These are phyloP conservation scores for Salticus scenicus DNA, from an alignment of 2,888 invertebrate species.

Conservation along the genomic window DNA sequence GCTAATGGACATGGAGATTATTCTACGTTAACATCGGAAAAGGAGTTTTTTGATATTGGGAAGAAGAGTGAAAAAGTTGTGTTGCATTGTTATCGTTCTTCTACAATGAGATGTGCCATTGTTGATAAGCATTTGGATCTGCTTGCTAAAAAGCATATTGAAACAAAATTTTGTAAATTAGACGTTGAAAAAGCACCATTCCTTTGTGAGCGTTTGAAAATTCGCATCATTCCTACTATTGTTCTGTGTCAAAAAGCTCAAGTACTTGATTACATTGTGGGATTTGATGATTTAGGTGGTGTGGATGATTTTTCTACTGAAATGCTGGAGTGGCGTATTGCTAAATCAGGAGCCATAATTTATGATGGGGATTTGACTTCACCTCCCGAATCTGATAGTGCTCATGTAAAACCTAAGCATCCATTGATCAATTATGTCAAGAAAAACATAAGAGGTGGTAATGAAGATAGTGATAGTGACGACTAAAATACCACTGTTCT, in stretches of 20 bases:
- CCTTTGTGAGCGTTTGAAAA: constrained; percentile 88
- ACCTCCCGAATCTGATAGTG: neutral
- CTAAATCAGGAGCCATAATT: constrained; percentile 82
- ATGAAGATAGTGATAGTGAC: neutral
- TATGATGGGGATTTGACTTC: constrained; percentile 80
- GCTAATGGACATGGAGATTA: constrained; percentile 92
- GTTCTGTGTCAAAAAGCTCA: constrained; percentile 89
- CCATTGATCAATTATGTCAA: neutral
- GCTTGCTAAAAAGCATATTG: constrained; percentile 91
- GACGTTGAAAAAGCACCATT: constrained; percentile 95
- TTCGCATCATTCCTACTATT: constrained; percentile 93
- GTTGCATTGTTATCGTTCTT: constrained; percentile 92
- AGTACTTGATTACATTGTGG: constrained; percentile 93
- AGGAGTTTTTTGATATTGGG: constrained; percentile 92
- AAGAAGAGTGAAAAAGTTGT: constrained; percentile 93
- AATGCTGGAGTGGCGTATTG: constrained; percentile 93
- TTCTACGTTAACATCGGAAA: constrained; percentile 90
- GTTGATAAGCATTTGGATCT: constrained; percentile 93
- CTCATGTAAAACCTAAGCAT: neutral
- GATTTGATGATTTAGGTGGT: constrained; percentile 95
- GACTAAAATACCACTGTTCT: too few species aligned
- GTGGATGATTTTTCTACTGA: constrained; percentile 94
- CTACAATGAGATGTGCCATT: constrained; percentile 89
- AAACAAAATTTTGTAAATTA: constrained; percentile 86
- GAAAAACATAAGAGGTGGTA: neutral